Evolutionary conservation across 2,888 invertebrate species (phyloP).

Genomic region (Rhagophthalmus giganteus): DNA sequence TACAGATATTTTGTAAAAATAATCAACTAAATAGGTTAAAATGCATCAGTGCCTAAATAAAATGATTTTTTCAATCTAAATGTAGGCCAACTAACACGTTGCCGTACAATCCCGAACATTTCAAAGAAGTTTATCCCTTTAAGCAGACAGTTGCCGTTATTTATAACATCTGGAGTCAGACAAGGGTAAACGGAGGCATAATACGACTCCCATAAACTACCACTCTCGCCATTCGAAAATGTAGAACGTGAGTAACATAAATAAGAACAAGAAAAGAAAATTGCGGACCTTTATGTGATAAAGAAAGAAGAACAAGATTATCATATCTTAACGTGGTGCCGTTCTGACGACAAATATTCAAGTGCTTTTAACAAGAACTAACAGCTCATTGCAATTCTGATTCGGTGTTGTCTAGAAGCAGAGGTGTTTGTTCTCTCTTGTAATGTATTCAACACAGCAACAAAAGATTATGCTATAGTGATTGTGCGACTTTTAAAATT

Average conservation of each 20-base stretch:
- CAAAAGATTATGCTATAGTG: not conserved
- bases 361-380: constrained; percentile 20
- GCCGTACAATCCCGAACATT: not conserved
- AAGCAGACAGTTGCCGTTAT: constrained; percentile 1
- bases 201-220: constrained; percentile 12
- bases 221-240: constrained; percentile 9
- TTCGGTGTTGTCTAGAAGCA: constrained; percentile 33
- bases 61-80: too few relatives aligned
- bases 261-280: not conserved
- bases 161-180: constrained; percentile 11
- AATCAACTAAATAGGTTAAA: not conserved
- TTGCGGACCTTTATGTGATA: not conserved
- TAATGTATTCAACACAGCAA: constrained; percentile 15
- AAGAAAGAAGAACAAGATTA: constrained; percentile 4
- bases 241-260: constrained; percentile 3
- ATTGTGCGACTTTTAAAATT: not conserved
- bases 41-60: too few relatives aligned
- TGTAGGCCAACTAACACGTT: not conserved
- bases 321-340: constrained; percentile 20
- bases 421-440: constrained; percentile 31
- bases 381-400: constrained; percentile 38
- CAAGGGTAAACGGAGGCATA: constrained; percentile 16
- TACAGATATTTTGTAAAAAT: too few relatives aligned
- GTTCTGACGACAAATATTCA: constrained; percentile 32
- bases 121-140: not conserved